These are phyloP conservation scores for Thaumetopoea pityocampa DNA, from an alignment of 1,140 invertebrate genomes.

Conservation along the genomic window DNA sequence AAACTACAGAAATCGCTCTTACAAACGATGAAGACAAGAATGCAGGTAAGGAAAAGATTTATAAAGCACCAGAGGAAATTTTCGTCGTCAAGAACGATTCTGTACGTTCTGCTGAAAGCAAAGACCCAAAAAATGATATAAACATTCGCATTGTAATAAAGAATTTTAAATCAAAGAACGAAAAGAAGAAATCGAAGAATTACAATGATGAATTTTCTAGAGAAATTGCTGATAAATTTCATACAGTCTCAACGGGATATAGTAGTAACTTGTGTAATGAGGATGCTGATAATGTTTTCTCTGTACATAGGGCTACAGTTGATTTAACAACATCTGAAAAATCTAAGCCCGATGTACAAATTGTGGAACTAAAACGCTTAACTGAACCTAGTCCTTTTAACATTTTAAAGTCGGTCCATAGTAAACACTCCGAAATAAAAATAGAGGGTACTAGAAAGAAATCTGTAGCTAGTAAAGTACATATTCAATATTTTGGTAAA, in stretches of 20 bases:
- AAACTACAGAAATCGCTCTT: conserved; percentile 29
- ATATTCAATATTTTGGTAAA: no score
- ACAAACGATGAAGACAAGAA: conserved; percentile 19
- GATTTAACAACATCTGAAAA: conserved; percentile 26
- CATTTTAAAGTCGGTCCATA: no score
- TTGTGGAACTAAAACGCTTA: no score
- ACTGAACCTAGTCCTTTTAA: no score
- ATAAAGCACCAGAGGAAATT: conserved; percentile 26
- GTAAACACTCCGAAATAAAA: background rate
- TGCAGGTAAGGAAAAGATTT: conserved; percentile 2
- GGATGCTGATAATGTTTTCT: conserved; percentile 28
- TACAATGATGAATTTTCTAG: conserved; percentile 30
- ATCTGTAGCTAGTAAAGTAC: background rate
- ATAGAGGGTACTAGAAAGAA: background rate
- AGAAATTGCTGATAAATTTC: conserved; percentile 46
- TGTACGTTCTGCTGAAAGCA: conserved; percentile 16
- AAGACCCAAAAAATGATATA: conserved; percentile 35
- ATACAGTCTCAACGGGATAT: conserved; percentile 49
- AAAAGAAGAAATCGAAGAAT: conserved; percentile 16
- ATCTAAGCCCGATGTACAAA: no score
- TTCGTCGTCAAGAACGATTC: conserved; percentile 23
- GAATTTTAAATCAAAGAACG: conserved; percentile 30
- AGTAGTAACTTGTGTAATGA: conserved; percentile 28
- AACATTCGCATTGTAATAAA: conserved; percentile 51
- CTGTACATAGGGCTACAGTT: conserved; percentile 36